Percentiles rank a stretch among this genome's conserved stretches.
Evolutionary conservation across 2,888 invertebrate species (phyloP).

Genomic region (Eilema caniola): DNA sequence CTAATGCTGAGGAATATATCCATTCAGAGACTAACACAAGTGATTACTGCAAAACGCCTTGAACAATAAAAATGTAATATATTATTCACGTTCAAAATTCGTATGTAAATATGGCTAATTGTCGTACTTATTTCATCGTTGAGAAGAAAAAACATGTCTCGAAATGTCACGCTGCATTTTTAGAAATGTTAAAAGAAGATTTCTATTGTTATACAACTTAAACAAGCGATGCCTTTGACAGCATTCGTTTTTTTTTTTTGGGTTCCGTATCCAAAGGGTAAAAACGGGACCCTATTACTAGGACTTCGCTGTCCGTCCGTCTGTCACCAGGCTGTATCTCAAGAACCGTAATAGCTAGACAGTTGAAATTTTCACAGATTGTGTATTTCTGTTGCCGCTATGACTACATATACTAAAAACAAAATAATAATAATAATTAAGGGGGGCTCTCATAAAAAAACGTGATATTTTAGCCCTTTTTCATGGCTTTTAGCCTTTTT

Average conservation of each 20-base stretch:
- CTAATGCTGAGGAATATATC: not conserved
- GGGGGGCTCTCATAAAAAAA: no score
- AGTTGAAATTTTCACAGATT: no score
- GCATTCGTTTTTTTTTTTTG: not conserved
- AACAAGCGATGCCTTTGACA: not conserved
- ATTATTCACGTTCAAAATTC: conserved; percentile 61
- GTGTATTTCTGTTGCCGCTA: no score
- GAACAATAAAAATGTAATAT: conserved; percentile 91
- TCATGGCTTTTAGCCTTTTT: no score
- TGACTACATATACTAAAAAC: no score
- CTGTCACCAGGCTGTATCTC: no score
- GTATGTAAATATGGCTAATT: conserved; percentile 16
- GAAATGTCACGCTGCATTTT: not conserved
- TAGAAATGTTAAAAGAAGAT: not conserved
- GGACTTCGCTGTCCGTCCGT: no score
- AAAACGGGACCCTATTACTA: no score
- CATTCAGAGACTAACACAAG: conserved; percentile 2
- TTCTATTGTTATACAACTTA: not conserved
- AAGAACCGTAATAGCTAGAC: no score
- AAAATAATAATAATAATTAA: no score
- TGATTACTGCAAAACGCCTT: conserved; percentile 62
- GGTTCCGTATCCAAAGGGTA: no score
- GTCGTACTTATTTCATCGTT: not conserved
- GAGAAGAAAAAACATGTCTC: not conserved
- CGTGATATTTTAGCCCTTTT: no score